These are phyloP conservation scores for Bujurquina vittata DNA, from an alignment of 2,113 vertebrate genomes.

Conservation along the genomic window DNA sequence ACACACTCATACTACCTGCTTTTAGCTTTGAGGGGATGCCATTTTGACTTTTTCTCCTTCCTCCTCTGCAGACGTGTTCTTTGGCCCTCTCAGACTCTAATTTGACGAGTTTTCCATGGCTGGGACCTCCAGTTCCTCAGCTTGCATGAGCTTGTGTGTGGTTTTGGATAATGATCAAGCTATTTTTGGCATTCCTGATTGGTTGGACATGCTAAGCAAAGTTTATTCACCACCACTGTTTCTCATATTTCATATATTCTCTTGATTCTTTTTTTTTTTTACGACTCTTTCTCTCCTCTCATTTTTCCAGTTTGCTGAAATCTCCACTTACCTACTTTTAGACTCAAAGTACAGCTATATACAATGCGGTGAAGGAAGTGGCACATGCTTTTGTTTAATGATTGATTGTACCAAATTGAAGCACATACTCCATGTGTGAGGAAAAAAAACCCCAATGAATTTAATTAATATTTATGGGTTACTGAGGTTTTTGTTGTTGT, in stretches of 20 bases:
- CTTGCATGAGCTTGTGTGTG: conserved; percentile 16
- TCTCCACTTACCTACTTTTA: not conserved
- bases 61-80: conserved; percentile 43
- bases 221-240: conserved; percentile 46
- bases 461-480: not conserved
- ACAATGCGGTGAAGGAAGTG: not conserved
- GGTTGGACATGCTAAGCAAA: conserved; percentile 47
- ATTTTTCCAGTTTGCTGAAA: not conserved
- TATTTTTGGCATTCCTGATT: conserved; percentile 59
- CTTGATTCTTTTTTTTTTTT: not conserved
- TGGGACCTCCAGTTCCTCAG: conserved; percentile 35
- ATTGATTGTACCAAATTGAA: not conserved
- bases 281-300: not conserved
- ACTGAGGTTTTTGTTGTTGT: not conserved
- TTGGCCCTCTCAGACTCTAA: conserved; percentile 38
- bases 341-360: not conserved
- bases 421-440: not conserved
- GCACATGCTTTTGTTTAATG: not conserved
- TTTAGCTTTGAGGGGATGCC: conserved; percentile 35
- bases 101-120: conserved; percentile 72
- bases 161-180: conserved; percentile 50
- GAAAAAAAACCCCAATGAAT: not conserved
- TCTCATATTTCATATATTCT: conserved; percentile 52
- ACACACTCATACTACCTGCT: conserved; percentile 35
- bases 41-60: conserved; percentile 16